Evolutionary conservation across 2,888 invertebrate species (phyloP), one percentile per base, ranked within the genome.

Genomic region (Meliscaeva auricollis): DNA sequence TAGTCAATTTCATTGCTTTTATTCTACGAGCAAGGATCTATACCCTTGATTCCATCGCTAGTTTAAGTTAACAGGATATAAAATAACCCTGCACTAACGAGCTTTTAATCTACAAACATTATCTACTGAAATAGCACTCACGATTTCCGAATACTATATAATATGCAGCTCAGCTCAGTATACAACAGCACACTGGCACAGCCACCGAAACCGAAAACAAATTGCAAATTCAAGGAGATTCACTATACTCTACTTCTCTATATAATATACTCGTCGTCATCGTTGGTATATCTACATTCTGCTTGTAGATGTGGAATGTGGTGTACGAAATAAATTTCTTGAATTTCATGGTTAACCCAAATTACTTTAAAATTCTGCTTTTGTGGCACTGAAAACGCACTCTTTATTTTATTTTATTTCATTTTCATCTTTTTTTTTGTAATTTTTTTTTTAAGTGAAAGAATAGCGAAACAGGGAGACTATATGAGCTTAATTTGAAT

Each of bases 401-500:
- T 58, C 35, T 56, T 56, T 58, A 6, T 35, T 58, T 56, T 58
- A 6, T 35, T 58, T 58, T n/a, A 17, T 38, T 35, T 17, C 13
- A 35, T 56, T 56, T 1, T 17, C 20, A 1, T 8, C 4, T 9
- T 48, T 48, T 35, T 35, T 11, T 17, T 2, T 20, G 11, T 9
- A 32, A 35, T 62, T 62, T 32, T 41, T 38, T 17, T 56, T 48
- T 48, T 15, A 64, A 13, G 32, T 26, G 54, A 41, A 41, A 44
- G 41, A 68, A 38, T 20, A 32, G n/a, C 4, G 38, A 32, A 35
- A n/a, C 50, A 50, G 26, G 17, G 30, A 73, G 50, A 66, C 17
- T 64, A 70, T 64, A 70, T 75, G 66, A 66, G 64, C 74, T 76
- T 80, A 70, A 80, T 84, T 84, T 72, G 62, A 84, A 80, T 72